Conservation (phyloP, 2,113 vertebrate genomes). For the Delphinapterus leucas region DNA sequence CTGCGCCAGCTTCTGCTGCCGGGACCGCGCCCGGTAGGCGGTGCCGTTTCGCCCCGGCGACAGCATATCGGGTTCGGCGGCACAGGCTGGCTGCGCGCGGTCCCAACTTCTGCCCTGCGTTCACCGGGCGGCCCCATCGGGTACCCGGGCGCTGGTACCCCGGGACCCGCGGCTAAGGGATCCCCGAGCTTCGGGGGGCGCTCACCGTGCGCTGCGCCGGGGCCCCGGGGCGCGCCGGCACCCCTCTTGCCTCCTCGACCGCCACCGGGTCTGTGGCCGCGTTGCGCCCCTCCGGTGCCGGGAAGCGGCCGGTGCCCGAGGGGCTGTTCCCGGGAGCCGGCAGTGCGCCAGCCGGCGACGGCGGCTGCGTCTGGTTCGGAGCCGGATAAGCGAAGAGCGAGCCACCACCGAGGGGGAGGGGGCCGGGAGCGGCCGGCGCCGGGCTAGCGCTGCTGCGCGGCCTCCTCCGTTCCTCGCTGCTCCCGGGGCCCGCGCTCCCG, state of each 20-base stretch:
- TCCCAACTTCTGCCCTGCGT: conserved; percentile 5
- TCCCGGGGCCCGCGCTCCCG: neutral
- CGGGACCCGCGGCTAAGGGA: neutral
- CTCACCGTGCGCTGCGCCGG: conserved; percentile 7
- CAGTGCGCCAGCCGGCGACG: neutral
- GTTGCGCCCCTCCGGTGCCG: neutral
- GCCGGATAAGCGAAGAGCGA: neutral
- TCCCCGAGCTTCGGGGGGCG: neutral
- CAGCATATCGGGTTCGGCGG: conserved; percentile 60
- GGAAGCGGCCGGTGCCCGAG: neutral
- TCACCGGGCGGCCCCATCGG: conserved; percentile 66
- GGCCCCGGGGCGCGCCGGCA: neutral
- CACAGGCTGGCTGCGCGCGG: neutral
- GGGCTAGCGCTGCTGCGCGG: neutral
- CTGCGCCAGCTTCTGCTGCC: neutral
- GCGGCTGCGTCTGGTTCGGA: neutral
- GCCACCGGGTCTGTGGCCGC: neutral
- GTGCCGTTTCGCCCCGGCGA: conserved; percentile 27
- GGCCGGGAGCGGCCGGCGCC: neutral
- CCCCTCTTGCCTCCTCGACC: neutral
- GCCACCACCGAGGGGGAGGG: neutral
- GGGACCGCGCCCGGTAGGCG: neutral
- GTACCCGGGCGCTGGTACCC: neutral
- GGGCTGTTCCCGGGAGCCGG: neutral
- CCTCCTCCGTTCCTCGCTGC: neutral